These are phyloP conservation scores for Anadara kagoshimensis DNA, from an alignment of 1,140 invertebrate genomes.

Conservation along the genomic window DNA sequence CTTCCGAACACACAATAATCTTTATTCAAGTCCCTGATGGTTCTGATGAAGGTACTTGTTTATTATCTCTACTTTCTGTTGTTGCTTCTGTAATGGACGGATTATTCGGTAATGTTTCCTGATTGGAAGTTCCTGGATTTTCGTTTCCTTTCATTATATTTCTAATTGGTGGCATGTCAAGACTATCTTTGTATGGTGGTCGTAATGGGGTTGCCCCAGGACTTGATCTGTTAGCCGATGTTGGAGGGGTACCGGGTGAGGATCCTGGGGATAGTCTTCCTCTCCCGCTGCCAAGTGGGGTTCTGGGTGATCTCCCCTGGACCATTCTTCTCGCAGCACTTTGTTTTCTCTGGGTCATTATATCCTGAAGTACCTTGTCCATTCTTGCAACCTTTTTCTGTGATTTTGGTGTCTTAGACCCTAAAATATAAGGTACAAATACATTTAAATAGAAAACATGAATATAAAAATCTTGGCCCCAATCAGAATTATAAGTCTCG, in stretches of 20 bases:
- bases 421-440: conserved; percentile 4
- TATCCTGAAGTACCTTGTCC: conserved; percentile 49
- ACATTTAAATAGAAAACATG: no score
- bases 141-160: background rate
- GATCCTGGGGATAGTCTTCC: background rate
- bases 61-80: no score
- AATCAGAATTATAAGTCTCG: background rate
- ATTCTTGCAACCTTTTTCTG: conserved; percentile 51
- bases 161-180: conserved; percentile 4
- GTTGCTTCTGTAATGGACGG: no score
- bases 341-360: conserved; percentile 44
- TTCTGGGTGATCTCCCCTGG: conserved; percentile 27
- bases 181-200: background rate
- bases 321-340: conserved; percentile 42
- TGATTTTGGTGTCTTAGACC: conserved; percentile 40
- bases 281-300: conserved; percentile 3
- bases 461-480: background rate
- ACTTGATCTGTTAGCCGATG: background rate
- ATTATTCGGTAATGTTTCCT: no score
- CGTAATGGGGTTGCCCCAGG: background rate
- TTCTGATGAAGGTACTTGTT: no score
- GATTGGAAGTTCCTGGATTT: no score
- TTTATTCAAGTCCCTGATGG: no score
- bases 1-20: no score
- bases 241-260: conserved; percentile 1